phyloP scores from a whole-genome alignment of 2,888 invertebrate species.

The Drosophila rellima region DNA sequence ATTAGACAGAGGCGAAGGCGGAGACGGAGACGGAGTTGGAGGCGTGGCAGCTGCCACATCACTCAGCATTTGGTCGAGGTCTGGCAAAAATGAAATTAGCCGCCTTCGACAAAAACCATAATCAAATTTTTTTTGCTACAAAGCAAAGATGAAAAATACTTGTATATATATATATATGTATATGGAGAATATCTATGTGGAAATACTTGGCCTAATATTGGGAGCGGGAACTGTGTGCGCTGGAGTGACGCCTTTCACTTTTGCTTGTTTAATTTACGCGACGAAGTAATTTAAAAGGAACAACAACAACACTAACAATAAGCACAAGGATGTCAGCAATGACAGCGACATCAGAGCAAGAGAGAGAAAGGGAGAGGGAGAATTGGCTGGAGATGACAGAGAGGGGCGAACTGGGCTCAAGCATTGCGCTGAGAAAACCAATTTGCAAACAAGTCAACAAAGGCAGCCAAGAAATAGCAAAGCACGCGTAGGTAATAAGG shows the following conservation, averaged over 20 bases:
- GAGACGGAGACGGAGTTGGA: too few species aligned
- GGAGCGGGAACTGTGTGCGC: slow-evolving; percentile 29
- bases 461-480: slow-evolving; percentile 50
- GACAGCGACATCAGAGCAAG: slow-evolving; percentile 33
- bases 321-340: slow-evolving; percentile 48
- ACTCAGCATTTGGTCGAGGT: slow-evolving; percentile 68
- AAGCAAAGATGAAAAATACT: slow-evolving; percentile 69
- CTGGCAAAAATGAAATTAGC: slow-evolving; percentile 74
- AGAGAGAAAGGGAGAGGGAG: neutral
- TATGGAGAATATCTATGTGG: slow-evolving; percentile 14
- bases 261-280: slow-evolving; percentile 71
- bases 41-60: slow-evolving; percentile 63
- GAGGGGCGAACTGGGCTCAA: slow-evolving; percentile 44
- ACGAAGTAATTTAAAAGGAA: slow-evolving; percentile 71
- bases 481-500: slow-evolving; percentile 68
- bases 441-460: slow-evolving; percentile 82
- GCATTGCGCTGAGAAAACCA: slow-evolving; percentile 68
- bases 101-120: slow-evolving; percentile 76
- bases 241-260: slow-evolving; percentile 58
- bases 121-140: slow-evolving; percentile 71
- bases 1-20: slow-evolving; percentile 51
- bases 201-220: slow-evolving; percentile 12
- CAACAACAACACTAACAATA: slow-evolving; percentile 33
- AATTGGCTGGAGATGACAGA: neutral
- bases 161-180: too few species aligned